Evolutionary conservation across 2,888 invertebrate genomes (phyloP).

Genomic region (Eretmocerus hayati): DNA sequence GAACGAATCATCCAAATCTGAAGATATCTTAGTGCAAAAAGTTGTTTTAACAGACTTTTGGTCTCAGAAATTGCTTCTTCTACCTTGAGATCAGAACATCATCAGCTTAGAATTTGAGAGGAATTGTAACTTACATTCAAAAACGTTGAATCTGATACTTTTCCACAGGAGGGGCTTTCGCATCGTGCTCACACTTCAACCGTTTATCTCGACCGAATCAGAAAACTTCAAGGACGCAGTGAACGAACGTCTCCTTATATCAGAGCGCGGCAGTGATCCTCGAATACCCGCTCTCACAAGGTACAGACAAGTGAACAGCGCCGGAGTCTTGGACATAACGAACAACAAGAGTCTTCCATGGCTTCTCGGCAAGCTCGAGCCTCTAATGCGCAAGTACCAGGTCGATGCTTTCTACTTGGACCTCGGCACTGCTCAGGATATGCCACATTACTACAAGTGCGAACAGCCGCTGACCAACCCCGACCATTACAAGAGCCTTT

Average conservation of each 20-base stretch:
- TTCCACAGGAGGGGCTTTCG: slow-evolving; percentile 75
- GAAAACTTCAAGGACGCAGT: slow-evolving; percentile 75
- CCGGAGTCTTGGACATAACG: slow-evolving; percentile 80
- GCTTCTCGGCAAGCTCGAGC: slow-evolving; percentile 66
- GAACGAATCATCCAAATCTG: no score
- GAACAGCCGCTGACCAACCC: slow-evolving; percentile 68
- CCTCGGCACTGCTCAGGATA: slow-evolving; percentile 72
- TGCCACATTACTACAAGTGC: slow-evolving; percentile 81
- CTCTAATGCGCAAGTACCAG: slow-evolving; percentile 64
- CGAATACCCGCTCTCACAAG: slow-evolving; percentile 72
- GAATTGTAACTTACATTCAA: no score
- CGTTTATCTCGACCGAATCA: slow-evolving; percentile 83
- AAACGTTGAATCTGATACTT: no score
- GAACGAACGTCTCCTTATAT: slow-evolving; percentile 64
- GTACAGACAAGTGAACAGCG: slow-evolving; percentile 73
- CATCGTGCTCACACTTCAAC: slow-evolving; percentile 83
- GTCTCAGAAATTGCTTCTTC: no score
- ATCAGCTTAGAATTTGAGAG: no score
- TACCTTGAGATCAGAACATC: no score
- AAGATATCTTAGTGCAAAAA: no score
- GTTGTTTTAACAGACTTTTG: no score
- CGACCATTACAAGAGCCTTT: slow-evolving; percentile 72
- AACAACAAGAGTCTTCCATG: slow-evolving; percentile 75
- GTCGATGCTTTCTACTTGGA: slow-evolving; percentile 83
- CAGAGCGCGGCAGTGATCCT: slow-evolving; percentile 71